A percentile compares a stretch with the other conserved stretches of the same genome.
Conservation (phyloP, 2,888 invertebrate species). For the Harmothoe impar region DNA sequence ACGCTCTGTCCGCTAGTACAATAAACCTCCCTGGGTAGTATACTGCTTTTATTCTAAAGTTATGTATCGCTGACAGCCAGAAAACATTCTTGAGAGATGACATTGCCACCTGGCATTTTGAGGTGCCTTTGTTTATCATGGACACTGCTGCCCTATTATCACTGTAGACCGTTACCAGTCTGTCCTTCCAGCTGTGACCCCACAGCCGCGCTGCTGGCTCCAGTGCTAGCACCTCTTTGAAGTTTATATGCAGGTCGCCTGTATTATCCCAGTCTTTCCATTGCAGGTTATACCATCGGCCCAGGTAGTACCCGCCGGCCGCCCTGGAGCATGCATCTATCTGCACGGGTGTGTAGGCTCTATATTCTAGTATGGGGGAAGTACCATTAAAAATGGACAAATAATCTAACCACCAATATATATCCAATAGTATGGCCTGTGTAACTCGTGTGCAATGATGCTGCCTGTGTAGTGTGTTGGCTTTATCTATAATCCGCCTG, state of each 20-base stretch:
- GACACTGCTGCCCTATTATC: constrained; percentile 50
- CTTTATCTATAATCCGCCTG: constrained; percentile 41
- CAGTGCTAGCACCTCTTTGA: constrained; percentile 45
- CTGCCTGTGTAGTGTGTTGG: background rate
- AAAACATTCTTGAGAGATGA: no score
- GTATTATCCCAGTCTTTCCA: background rate
- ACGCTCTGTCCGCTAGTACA: no score
- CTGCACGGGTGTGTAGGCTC: background rate
- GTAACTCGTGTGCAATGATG: background rate
- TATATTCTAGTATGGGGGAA: background rate
- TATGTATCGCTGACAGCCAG: no score
- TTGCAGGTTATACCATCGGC: background rate
- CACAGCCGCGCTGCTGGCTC: constrained; percentile 37
- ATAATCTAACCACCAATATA: constrained; percentile 28
- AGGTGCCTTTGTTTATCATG: constrained; percentile 49
- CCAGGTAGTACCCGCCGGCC: background rate
- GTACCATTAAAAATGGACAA: constrained; percentile 18
- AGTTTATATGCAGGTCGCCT: constrained; percentile 28
- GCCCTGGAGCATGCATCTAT: background rate
- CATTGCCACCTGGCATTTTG: background rate
- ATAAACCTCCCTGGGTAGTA: no score
- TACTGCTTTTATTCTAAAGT: no score
- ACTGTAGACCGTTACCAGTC: background rate
- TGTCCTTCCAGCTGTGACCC: constrained; percentile 43
- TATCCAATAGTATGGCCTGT: background rate